Percentiles rank a stretch among this genome's conserved stretches.
phyloP scores from a whole-genome alignment of 2,888 invertebrate species.

The Stratiomys singularior region DNA sequence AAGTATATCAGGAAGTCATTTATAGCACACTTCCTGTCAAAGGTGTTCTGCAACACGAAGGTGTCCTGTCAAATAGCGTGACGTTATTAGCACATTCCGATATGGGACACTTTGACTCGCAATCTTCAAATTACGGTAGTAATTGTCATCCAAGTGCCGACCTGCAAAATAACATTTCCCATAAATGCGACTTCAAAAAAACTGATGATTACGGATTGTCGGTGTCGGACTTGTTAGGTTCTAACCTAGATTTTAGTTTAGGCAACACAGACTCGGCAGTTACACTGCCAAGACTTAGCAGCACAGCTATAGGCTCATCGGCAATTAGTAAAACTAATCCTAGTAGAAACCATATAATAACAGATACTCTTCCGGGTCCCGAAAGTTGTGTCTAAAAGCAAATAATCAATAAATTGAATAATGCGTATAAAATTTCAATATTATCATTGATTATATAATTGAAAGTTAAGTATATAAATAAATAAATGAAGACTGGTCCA shows the following conservation, averaged over 20 bases:
- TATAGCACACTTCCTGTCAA: slow-evolving; percentile 61
- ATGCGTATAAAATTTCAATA: neutral
- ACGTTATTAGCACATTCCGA: slow-evolving; percentile 45
- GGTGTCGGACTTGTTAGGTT: slow-evolving; percentile 53
- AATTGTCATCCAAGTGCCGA: slow-evolving; percentile 49
- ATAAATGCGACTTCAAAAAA: slow-evolving; percentile 49
- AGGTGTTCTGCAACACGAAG: slow-evolving; percentile 46
- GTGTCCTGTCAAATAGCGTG: slow-evolving; percentile 52
- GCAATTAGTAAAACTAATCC: slow-evolving; percentile 66
- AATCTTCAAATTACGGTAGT: slow-evolving; percentile 41
- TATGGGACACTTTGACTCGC: slow-evolving; percentile 44
- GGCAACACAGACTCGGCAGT: slow-evolving; percentile 49
- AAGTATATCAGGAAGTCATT: slow-evolving; percentile 61
- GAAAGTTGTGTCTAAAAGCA: slow-evolving; percentile 83
- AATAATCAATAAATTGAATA: neutral
- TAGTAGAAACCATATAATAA: slow-evolving; percentile 80
- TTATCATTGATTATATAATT: neutral
- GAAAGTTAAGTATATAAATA: slow-evolving; percentile 32
- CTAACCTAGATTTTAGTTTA: slow-evolving; percentile 54
- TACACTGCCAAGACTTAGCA: slow-evolving; percentile 46
- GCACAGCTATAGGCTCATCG: slow-evolving; percentile 48
- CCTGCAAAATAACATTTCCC: slow-evolving; percentile 49
- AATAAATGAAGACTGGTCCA: slow-evolving; percentile 51
- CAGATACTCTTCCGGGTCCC: slow-evolving; percentile 86
- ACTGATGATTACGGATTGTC: slow-evolving; percentile 42